Evolutionary conservation across 1,140 invertebrate species (phyloP).

Genomic region (Panagrolaimus sp.): DNA sequence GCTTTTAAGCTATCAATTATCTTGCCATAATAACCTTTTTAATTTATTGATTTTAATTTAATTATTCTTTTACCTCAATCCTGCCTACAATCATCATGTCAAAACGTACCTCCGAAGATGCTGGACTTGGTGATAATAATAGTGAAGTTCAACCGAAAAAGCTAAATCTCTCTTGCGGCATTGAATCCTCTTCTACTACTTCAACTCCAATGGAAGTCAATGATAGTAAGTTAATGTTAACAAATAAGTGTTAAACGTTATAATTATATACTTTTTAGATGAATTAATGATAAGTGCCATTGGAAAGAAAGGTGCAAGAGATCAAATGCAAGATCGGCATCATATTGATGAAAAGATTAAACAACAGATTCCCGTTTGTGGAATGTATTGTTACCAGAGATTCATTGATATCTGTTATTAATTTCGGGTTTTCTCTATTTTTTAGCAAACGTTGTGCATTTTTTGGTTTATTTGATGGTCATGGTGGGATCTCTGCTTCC

Average conservation of each 20-base stretch:
- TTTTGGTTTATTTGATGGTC: constrained; percentile 64
- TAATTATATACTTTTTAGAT: neutral
- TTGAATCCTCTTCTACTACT: no score
- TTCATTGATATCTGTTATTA: constrained; percentile 28
- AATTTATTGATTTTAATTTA: no score
- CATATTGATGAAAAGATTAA: constrained; percentile 59
- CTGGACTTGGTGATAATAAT: neutral
- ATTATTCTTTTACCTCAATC: no score
- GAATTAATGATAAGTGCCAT: constrained; percentile 22
- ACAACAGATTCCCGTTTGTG: constrained; percentile 25
- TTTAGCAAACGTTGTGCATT: constrained; percentile 59
- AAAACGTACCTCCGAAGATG: constrained; percentile 5
- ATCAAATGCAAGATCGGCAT: constrained; percentile 64
- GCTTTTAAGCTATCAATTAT: no score
- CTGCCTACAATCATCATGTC: neutral
- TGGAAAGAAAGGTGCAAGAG: constrained; percentile 62
- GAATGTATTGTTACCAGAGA: constrained; percentile 18
- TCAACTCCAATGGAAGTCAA: neutral
- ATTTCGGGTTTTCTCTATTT: constrained; percentile 46
- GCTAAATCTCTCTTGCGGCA: no score
- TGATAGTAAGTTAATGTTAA: neutral
- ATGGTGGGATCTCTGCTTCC: constrained; percentile 41
- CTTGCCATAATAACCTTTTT: no score
- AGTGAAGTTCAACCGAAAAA: no score
- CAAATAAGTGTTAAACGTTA: neutral